phyloP scores from a whole-genome alignment of 2,797 vertebrate species.

The Chiropotes sagulatus region DNA sequence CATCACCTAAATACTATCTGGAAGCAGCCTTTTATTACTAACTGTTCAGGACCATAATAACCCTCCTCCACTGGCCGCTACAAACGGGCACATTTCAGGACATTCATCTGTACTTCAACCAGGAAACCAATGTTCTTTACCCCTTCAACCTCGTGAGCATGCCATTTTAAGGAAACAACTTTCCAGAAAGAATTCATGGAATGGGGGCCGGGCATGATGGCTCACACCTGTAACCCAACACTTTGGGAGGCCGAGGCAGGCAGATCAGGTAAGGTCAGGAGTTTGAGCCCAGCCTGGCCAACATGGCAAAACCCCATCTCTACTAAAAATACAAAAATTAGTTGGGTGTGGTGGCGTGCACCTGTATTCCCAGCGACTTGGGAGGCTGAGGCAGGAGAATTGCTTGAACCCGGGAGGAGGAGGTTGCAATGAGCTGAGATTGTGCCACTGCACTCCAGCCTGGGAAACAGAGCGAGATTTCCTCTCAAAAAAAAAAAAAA shows the following conservation, averaged over 20 bases:
- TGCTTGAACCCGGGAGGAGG: neutral
- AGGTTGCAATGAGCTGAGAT: neutral
- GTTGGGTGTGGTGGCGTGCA: neutral
- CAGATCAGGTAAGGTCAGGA: neutral
- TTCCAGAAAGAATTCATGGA: neutral
- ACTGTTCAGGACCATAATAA: neutral
- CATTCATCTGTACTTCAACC: neutral
- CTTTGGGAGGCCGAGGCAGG: neutral
- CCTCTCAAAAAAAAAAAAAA: neutral
- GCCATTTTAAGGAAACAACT: neutral
- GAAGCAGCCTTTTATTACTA: neutral
- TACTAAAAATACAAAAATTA: neutral
- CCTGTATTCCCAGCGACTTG: neutral
- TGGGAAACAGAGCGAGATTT: accelerated
- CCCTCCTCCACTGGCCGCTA: no score
- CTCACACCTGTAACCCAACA: neutral
- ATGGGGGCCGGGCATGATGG: neutral
- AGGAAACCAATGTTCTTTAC: neutral
- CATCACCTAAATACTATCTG: neutral
- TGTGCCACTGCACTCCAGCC: neutral
- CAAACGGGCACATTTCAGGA: neutral
- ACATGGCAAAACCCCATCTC: neutral
- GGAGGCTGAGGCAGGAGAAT: neutral
- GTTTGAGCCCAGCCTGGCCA: neutral
- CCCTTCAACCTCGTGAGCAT: neutral